A percentile compares a stretch with the other conserved stretches of the same genome.
phyloP scores from a whole-genome alignment of 2,797 vertebrate genomes.

The Micropoecilia bifurca region DNA sequence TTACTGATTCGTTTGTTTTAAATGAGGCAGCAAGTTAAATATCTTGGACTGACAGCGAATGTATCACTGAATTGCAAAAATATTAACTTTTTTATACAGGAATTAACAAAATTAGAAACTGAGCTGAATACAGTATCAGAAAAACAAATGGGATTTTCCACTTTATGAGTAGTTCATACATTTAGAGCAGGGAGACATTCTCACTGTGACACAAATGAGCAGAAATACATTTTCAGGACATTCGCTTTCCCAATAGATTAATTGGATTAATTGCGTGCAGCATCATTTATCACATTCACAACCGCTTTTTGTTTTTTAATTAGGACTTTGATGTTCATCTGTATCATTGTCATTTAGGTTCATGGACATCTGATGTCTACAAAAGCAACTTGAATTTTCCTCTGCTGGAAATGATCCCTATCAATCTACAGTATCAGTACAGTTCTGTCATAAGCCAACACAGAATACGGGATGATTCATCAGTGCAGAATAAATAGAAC shows the following conservation, averaged over 20 bases:
- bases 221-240: neutral
- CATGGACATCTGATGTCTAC: neutral
- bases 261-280: neutral
- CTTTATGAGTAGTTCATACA: slow-evolving; percentile 53
- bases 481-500: neutral
- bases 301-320: neutral
- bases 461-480: neutral
- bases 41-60: slow-evolving; percentile 7
- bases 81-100: slow-evolving; percentile 24
- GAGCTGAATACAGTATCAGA: slow-evolving; percentile 55
- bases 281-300: too few species aligned
- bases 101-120: slow-evolving; percentile 56
- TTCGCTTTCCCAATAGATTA: neutral
- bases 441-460: neutral
- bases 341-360: neutral
- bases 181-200: slow-evolving; percentile 42
- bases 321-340: neutral
- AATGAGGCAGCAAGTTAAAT: slow-evolving; percentile 28
- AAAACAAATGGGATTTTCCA: slow-evolving; percentile 65
- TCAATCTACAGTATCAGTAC: neutral
- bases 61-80: slow-evolving; percentile 32
- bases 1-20: slow-evolving; percentile 21
- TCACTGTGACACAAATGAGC: neutral
- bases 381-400: neutral
- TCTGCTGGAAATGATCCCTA: neutral